Evolutionary conservation across 2,888 invertebrate genomes (phyloP), one percentile per base, ranked within the genome.

Genomic region (Euplexia lucipara): DNA sequence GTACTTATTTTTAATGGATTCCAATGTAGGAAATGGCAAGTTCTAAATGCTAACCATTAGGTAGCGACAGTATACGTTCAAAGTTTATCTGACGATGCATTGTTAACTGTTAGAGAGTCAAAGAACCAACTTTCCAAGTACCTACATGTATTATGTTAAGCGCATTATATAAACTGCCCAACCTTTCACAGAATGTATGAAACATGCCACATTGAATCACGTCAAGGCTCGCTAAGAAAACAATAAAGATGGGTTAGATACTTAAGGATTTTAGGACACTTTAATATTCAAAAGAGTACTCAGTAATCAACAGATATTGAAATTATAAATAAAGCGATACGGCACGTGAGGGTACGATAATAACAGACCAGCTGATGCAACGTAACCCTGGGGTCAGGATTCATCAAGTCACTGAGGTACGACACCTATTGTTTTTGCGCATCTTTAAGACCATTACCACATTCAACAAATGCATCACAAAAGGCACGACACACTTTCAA

Each of bases 401-500:
- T 39, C 67, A 70, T 71, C 72, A 66, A 82, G 78, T 82, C 81
- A 82, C 75, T 80, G 49, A 67, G 73, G 67, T 62, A 75, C 66
- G 78, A 81, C 80, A 72, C 71, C 78, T 81, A 84, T 87, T 85
- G 83, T 84, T 83, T 77, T 75, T 65, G 80, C 52, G 63, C 70
- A 75, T 79, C 70, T 61, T n/a, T 66, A 63, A 42, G 51, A 72
- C 30, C 47, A 76, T 78, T 78, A 81, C 75, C 74, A 73, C 78
- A 81, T 69, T 63, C 60, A 57, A 70, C 41, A 63, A 51, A 75
- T 77, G 69, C 72, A 83, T 80, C 81, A 84, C 82, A 82, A 79
- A 73, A 81, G 75, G 68, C 81, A 86, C 85, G 83, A 83, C 86
- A 87, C 86, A 89, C 77, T 90, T 88, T 86, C 75, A 78, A 86